phyloP scores from a whole-genome alignment of 2,888 invertebrate genomes.

The Sesia apiformis region DNA sequence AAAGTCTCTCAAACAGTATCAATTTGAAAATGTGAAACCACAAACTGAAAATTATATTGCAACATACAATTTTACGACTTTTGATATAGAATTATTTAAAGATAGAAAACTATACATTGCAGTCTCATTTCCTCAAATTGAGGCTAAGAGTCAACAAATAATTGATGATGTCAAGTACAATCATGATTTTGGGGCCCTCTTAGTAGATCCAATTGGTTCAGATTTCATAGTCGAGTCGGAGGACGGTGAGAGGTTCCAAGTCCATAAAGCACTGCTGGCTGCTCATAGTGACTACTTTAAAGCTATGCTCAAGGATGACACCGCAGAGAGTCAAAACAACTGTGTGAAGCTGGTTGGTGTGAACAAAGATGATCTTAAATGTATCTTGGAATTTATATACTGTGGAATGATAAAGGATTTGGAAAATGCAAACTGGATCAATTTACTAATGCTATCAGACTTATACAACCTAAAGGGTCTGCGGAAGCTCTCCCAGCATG shows the following conservation, averaged over 20 bases:
- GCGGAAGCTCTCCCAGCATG: constrained; percentile 38
- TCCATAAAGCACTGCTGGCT: constrained; percentile 45
- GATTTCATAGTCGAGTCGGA: constrained; percentile 57
- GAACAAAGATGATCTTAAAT: constrained; percentile 39
- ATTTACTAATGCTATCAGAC: constrained; percentile 49
- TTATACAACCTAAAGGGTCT: constrained; percentile 47
- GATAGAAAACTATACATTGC: constrained; percentile 41
- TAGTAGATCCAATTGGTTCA: constrained; percentile 44
- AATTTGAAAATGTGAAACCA: constrained; percentile 22
- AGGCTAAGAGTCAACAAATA: constrained; percentile 7
- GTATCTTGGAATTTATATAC: constrained; percentile 52
- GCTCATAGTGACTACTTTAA: constrained; percentile 60
- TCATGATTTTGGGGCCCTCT: constrained; percentile 42
- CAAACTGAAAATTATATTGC: constrained; percentile 30
- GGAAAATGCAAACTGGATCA: constrained; percentile 37
- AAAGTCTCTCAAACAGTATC: constrained; percentile 22
- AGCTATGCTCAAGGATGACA: constrained; percentile 61
- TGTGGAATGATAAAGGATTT: constrained; percentile 45
- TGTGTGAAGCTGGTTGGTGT: constrained; percentile 50
- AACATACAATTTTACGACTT: constrained; percentile 43
- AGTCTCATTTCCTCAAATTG: constrained; percentile 19
- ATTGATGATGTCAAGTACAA: constrained; percentile 27
- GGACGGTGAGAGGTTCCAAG: constrained; percentile 46
- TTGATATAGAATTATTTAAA: constrained; percentile 46
- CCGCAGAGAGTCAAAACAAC: constrained; percentile 52